These are phyloP conservation scores for Conistra vaccinii DNA, from an alignment of 2,888 invertebrate species.

Conservation along the genomic window DNA sequence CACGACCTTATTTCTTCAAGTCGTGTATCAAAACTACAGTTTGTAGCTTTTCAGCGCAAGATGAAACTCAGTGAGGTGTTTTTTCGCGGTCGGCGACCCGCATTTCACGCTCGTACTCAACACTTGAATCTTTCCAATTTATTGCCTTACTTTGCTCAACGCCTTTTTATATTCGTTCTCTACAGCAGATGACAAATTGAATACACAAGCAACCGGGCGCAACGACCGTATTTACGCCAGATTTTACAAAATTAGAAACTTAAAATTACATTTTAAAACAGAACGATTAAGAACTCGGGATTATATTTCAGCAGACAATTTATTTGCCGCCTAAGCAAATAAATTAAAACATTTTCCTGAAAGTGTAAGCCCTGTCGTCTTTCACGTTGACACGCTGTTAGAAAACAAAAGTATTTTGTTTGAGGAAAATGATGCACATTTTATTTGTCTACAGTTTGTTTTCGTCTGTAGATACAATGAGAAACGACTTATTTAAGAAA, in stretches of 20 bases:
- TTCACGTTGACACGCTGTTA: slow-evolving; percentile 50
- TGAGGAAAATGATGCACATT: slow-evolving; percentile 35
- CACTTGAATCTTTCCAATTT: slow-evolving; percentile 72
- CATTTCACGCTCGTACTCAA: slow-evolving; percentile 74
- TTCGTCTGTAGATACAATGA: slow-evolving; percentile 15
- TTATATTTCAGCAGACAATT: slow-evolving; percentile 78
- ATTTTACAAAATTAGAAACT: slow-evolving; percentile 75
- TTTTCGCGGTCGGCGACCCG: slow-evolving; percentile 82
- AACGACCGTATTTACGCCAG: slow-evolving; percentile 74
- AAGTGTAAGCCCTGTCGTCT: slow-evolving; percentile 66
- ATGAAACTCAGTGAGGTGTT: slow-evolving; percentile 70
- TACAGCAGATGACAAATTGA: slow-evolving; percentile 72
- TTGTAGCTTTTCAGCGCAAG: slow-evolving; percentile 76
- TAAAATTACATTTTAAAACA: slow-evolving; percentile 72
- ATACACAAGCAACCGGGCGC: slow-evolving; percentile 74
- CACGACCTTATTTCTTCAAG: slow-evolving; percentile 50
- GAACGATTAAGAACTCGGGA: slow-evolving; percentile 75
- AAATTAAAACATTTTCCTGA: slow-evolving; percentile 69
- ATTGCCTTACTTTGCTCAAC: slow-evolving; percentile 72
- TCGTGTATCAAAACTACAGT: slow-evolving; percentile 69
- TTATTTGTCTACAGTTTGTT: slow-evolving; percentile 18
- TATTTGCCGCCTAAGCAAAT: slow-evolving; percentile 73
- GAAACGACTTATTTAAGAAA: slow-evolving; percentile 16
- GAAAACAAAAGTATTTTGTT: slow-evolving; percentile 57
- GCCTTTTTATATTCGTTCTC: slow-evolving; percentile 65